A percentile compares a stretch with the other conserved stretches of the same genome.
Conservation (phyloP, 2,888 invertebrate species). For the Drosophila nr. perissopoda region DNA sequence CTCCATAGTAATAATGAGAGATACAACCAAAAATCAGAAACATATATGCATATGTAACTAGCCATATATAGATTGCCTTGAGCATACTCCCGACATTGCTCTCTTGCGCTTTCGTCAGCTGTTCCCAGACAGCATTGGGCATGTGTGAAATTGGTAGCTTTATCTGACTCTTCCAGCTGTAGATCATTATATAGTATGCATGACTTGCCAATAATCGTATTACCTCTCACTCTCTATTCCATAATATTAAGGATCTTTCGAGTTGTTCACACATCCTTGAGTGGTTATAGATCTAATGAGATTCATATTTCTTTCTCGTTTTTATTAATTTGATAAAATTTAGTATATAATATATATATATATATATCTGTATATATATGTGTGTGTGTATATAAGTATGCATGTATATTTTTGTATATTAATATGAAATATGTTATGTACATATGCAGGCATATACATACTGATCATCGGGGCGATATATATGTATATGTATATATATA, state of each 20-base stretch:
- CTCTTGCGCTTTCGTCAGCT: neutral
- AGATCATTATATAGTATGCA: neutral
- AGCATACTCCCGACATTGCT: neutral
- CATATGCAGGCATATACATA: slow-evolving; percentile 58
- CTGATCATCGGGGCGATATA: slow-evolving; percentile 2
- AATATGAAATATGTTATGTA: slow-evolving; percentile 70
- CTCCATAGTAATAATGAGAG: neutral
- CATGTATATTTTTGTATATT: slow-evolving; percentile 48
- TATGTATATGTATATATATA: slow-evolving; percentile 16
- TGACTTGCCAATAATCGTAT: neutral
- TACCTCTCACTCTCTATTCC: slow-evolving; percentile 11
- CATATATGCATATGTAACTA: neutral
- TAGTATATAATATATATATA: slow-evolving; percentile 33
- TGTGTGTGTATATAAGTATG: slow-evolving; percentile 59
- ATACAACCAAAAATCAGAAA: neutral
- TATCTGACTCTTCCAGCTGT: neutral
- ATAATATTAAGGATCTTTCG: neutral
- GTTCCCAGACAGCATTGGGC: neutral
- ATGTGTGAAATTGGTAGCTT: neutral
- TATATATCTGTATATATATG: slow-evolving; percentile 48
- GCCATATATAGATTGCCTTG: neutral
- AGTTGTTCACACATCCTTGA: neutral
- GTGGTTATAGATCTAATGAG: neutral
- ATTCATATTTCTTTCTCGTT: slow-evolving; percentile 10
- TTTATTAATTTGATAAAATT: slow-evolving; percentile 62